phyloP scores from a whole-genome alignment of 2,113 vertebrate species.

The Piprites chloris region DNA sequence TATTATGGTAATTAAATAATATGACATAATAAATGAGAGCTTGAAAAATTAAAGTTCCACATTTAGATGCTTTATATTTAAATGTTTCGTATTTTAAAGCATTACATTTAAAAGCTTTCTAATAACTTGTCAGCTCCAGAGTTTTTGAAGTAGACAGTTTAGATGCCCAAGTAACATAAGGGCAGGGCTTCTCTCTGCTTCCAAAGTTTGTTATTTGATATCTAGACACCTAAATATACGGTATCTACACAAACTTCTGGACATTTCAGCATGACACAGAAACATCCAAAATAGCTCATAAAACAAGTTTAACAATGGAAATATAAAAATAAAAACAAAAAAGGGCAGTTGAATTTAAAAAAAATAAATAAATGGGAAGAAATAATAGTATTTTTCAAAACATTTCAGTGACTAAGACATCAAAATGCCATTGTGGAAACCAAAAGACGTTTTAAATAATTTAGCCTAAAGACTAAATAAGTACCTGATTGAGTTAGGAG shows the following conservation, averaged over 20 bases:
- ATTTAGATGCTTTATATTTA: not conserved
- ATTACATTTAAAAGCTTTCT: not conserved
- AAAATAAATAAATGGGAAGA: not conserved
- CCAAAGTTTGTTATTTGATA: not conserved
- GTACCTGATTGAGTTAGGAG: not conserved
- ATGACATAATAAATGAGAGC: not conserved
- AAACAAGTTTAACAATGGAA: not conserved
- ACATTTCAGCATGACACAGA: not conserved
- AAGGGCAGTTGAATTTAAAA: not conserved
- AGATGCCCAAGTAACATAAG: not conserved
- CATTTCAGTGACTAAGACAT: not conserved
- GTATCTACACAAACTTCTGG: not conserved
- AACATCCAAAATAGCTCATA: not conserved
- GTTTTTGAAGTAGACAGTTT: not conserved
- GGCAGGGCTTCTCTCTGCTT: not conserved
- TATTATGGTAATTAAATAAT: not conserved
- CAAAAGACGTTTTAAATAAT: not conserved
- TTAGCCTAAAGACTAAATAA: not conserved
- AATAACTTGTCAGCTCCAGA: not conserved
- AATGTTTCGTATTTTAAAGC: not conserved
- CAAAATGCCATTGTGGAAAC: not conserved
- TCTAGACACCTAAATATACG: not conserved
- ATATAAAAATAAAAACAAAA: not conserved
- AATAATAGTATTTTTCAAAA: not conserved
- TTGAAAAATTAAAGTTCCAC: not conserved